phyloP scores from a whole-genome alignment of 1,140 invertebrate species.

The Drosophila pectinifera region DNA sequence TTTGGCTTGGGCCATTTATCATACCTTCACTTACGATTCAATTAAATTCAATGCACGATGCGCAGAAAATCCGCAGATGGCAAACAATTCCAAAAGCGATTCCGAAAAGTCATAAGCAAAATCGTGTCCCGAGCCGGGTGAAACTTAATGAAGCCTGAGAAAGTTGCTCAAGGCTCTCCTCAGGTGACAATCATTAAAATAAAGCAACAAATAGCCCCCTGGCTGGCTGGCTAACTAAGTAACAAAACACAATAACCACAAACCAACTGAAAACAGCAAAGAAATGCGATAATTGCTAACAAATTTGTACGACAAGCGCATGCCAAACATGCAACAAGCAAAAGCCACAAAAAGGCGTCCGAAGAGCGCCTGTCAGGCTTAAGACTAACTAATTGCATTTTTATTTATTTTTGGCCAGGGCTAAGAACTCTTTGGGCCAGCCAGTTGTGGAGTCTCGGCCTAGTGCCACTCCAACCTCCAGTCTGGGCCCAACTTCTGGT shows the following conservation, averaged over 20 bases:
- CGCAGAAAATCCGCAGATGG: constrained; percentile 63
- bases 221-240: constrained; percentile 1
- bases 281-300: constrained; percentile 74
- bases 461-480: constrained; percentile 21
- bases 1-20: constrained; percentile 31
- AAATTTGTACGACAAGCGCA: constrained; percentile 66
- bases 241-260: constrained; percentile 45
- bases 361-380: constrained; percentile 28
- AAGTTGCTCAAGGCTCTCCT: constrained; percentile 60
- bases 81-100: constrained; percentile 71
- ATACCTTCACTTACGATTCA: constrained; percentile 57
- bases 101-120: constrained; percentile 76
- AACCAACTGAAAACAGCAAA: constrained; percentile 34
- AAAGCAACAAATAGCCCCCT: constrained; percentile 47
- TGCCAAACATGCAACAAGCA: constrained; percentile 52
- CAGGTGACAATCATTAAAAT: constrained; percentile 72
- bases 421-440: constrained; percentile 16
- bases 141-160: constrained; percentile 82
- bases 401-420: constrained; percentile 25
- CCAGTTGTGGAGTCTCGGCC: neutral
- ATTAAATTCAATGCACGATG: constrained; percentile 75
- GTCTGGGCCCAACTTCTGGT: constrained; percentile 27
- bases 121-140: constrained; percentile 66
- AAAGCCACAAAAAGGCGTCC: constrained; percentile 26
- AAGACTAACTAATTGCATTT: constrained; percentile 43